Percentiles rank a stretch among this genome's conserved stretches.
Evolutionary conservation across 1,140 invertebrate genomes (phyloP).

Genomic region (Mactra quadrangularis): DNA sequence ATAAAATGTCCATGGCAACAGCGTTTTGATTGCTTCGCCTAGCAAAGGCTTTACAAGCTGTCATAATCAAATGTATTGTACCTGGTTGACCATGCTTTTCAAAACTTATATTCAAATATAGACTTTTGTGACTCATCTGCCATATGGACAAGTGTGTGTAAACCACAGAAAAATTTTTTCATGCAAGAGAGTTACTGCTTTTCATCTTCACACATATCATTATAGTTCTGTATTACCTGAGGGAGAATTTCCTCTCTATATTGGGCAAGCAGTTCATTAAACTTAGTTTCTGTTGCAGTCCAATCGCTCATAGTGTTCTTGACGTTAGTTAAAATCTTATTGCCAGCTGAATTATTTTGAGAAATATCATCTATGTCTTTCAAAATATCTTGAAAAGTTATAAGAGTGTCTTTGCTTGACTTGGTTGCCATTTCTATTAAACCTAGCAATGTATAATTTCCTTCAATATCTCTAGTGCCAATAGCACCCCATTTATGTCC

Average conservation of each 20-base stretch:
- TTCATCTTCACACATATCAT: conserved; percentile 10
- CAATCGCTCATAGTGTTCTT: too few species aligned
- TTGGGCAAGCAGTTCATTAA: conserved; percentile 35
- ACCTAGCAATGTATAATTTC: conserved; percentile 9
- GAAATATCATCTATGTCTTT: conserved; percentile 47
- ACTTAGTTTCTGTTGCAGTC: too few species aligned
- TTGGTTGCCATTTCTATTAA: conserved; percentile 40
- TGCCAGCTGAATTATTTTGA: conserved; percentile 51
- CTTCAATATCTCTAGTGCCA: not conserved
- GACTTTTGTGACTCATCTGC: conserved; percentile 46
- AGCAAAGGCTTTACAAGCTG: conserved; percentile 36
- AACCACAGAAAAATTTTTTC: conserved; percentile 54
- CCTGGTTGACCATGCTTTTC: conserved; percentile 7
- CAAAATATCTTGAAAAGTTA: conserved; percentile 42
- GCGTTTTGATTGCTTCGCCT: conserved; percentile 20
- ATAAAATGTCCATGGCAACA: conserved; percentile 13
- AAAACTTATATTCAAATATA: conserved; percentile 27
- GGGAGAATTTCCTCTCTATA: conserved; percentile 41
- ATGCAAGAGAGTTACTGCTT: not conserved
- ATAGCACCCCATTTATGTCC: conserved; percentile 10
- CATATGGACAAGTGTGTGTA: conserved; percentile 56
- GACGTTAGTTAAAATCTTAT: conserved; percentile 48
- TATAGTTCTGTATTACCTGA: too few species aligned
- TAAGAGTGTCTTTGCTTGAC: not conserved
- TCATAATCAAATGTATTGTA: not conserved